These are phyloP conservation scores for Parnassius orleans DNA, from an alignment of 2,888 invertebrate genomes.

Conservation along the genomic window DNA sequence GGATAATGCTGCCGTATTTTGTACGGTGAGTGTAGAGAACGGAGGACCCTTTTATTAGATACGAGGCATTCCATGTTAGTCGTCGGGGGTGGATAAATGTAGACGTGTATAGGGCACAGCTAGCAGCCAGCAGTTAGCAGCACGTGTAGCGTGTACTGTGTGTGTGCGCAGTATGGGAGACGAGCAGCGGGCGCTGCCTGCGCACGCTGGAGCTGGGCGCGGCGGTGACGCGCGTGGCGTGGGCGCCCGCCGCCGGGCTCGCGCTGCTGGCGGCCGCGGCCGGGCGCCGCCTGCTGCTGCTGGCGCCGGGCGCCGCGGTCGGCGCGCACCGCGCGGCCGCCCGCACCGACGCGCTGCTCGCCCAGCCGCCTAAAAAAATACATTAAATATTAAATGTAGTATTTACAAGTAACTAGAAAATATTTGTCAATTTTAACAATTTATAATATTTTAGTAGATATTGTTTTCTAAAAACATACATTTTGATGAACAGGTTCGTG, in stretches of 20 bases:
- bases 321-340: conserved; percentile 88
- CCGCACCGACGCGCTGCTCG: conserved; percentile 91
- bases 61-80: no score
- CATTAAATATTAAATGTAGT: no score
- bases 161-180: conserved; percentile 97
- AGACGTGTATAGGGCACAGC: not conserved
- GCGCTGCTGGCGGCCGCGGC: conserved; percentile 82
- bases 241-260: conserved; percentile 93
- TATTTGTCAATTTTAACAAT: no score
- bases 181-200: conserved; percentile 93
- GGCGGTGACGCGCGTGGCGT: conserved; percentile 89
- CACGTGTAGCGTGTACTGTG: not conserved
- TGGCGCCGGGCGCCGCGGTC: conserved; percentile 90
- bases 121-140: not conserved
- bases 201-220: conserved; percentile 86
- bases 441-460: no score
- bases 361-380: conserved; percentile 87
- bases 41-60: no score
- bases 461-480: no score
- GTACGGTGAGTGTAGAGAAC: no score
- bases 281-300: conserved; percentile 86
- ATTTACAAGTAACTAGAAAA: no score
- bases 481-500: no score
- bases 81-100: no score
- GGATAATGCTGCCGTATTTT: no score